Percentiles rank a stretch among this genome's conserved stretches.
phyloP scores from a whole-genome alignment of 2,888 invertebrate species.

The Cremastobaeus sp. region DNA sequence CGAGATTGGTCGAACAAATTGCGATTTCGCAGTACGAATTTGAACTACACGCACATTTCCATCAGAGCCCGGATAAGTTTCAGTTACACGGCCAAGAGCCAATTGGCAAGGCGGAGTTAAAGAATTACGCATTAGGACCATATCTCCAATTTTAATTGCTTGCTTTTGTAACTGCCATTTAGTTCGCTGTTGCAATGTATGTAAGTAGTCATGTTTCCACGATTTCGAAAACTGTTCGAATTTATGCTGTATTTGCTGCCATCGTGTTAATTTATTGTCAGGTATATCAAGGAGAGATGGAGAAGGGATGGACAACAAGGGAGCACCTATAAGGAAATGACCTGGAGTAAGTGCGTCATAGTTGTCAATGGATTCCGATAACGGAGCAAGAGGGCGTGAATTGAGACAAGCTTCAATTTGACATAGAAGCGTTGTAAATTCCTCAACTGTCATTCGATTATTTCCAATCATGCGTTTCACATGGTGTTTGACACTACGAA shows the following conservation, averaged over 20 bases:
- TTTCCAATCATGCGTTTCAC: background rate
- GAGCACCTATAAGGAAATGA: background rate
- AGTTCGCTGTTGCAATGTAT: background rate
- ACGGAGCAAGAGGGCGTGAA: background rate
- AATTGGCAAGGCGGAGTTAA: no score
- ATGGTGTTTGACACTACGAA: background rate
- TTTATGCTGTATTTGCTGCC: background rate
- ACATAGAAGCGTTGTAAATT: background rate
- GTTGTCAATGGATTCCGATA: background rate
- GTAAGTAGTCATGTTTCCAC: background rate
- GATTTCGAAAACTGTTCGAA: background rate
- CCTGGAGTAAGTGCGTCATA: background rate
- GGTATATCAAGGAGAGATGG: background rate
- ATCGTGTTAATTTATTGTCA: background rate
- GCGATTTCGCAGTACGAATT: no score
- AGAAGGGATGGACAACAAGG: background rate
- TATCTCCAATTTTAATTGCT: background rate
- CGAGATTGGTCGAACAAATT: no score
- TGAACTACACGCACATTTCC: no score
- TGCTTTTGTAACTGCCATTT: background rate
- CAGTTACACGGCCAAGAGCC: no score
- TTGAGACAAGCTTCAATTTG: background rate
- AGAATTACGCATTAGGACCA: no score
- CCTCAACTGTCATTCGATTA: background rate
- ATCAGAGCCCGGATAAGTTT: no score